Percentiles rank a stretch among this genome's conserved stretches.
Conservation (phyloP, 2,888 invertebrate species). For the Suillia variegata region DNA sequence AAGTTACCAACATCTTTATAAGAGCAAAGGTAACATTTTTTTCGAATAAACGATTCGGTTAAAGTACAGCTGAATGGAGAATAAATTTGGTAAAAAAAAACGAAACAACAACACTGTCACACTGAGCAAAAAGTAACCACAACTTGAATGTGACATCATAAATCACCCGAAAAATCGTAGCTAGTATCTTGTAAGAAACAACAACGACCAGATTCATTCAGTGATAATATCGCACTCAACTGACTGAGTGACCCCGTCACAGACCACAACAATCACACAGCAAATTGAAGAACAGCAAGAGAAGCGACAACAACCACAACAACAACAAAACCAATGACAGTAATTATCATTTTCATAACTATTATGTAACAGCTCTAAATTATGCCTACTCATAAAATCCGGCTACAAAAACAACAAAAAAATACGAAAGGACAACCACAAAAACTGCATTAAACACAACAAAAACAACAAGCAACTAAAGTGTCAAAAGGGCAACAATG, state of each 20-base stretch:
- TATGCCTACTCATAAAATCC: slow-evolving; percentile 27
- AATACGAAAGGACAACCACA: slow-evolving; percentile 28
- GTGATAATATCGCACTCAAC: not conserved
- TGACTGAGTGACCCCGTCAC: not conserved
- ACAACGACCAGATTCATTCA: slow-evolving; percentile 6
- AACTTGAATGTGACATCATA: slow-evolving; percentile 4
- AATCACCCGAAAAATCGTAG: slow-evolving; percentile 10
- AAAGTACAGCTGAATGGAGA: no score
- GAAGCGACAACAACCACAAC: not conserved
- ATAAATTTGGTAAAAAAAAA: no score
- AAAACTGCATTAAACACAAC: slow-evolving; percentile 12
- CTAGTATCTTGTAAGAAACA: not conserved
- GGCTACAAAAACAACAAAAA: no score
- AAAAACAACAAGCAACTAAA: slow-evolving; percentile 25
- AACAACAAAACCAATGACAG: slow-evolving; percentile 1
- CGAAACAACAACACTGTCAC: no score
- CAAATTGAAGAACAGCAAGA: not conserved
- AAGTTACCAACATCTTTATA: no score
- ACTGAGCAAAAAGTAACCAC: no score
- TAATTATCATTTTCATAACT: slow-evolving; percentile 33
- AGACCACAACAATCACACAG: not conserved
- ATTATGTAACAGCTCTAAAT: slow-evolving; percentile 42
- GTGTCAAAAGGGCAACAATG: slow-evolving; percentile 45
- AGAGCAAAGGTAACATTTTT: no score
- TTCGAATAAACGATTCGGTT: no score